Conservation (phyloP, 2,797 vertebrate species). For the Calcarius lapponicus region DNA sequence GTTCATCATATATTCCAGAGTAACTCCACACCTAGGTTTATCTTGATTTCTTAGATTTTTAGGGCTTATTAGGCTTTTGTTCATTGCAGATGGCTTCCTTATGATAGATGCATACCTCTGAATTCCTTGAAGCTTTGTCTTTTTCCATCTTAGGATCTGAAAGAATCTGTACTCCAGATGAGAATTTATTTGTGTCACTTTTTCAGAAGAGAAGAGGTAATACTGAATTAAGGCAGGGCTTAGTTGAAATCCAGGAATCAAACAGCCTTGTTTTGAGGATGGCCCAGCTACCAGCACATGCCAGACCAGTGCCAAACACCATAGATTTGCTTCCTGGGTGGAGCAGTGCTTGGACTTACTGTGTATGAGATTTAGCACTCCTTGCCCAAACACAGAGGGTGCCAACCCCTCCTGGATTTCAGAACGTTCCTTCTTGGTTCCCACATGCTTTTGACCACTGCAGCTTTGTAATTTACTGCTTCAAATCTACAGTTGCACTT, state of each 20-base stretch:
- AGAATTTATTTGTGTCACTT: not conserved
- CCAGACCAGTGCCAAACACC: not conserved
- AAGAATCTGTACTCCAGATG: not conserved
- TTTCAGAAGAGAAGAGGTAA: not conserved
- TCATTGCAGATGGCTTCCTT: not conserved
- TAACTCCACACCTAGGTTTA: not conserved
- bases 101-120: not conserved
- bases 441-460: not conserved
- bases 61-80: not conserved
- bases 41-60: not conserved
- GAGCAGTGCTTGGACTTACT: not conserved
- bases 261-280: not conserved
- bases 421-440: not conserved
- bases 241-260: not conserved
- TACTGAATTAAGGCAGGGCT: not conserved
- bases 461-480: conserved; percentile 23
- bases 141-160: not conserved
- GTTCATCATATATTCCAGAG: not conserved
- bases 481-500: not conserved
- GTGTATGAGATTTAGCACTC: not conserved
- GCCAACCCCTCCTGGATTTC: not conserved
- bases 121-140: not conserved
- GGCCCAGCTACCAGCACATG: not conserved
- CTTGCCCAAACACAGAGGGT: not conserved
- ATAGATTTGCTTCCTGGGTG: not conserved